Conservation (phyloP, 2,888 invertebrate species). For the Agriotes lineatus region DNA sequence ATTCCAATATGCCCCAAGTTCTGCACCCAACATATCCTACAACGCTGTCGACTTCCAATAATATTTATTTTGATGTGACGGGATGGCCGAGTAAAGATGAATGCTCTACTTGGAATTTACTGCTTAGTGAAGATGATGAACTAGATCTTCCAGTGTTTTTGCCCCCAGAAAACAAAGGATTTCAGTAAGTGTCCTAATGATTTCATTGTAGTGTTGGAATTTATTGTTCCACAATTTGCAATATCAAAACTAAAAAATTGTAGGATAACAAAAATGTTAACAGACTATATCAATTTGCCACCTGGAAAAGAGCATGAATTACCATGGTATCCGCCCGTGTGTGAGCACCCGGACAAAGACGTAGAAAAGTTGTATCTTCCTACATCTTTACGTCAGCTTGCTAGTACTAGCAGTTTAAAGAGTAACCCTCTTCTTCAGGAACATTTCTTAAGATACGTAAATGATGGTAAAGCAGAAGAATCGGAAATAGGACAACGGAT, state of each 20-base stretch:
- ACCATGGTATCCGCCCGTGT: conserved; percentile 84
- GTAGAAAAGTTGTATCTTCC: conserved; percentile 59
- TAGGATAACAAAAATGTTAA: conserved; percentile 70
- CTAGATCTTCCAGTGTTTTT: conserved; percentile 77
- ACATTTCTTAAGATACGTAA: conserved; percentile 62
- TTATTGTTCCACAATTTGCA: too few relatives aligned
- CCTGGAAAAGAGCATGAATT: conserved; percentile 74
- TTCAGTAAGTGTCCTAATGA: conserved; percentile 70
- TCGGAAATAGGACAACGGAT: conserved; percentile 86
- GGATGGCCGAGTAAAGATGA: conserved; percentile 70
- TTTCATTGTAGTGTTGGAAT: too few relatives aligned
- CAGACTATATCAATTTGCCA: conserved; percentile 74
- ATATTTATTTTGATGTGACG: conserved; percentile 69
- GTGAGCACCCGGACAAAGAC: conserved; percentile 65
- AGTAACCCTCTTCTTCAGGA: conserved; percentile 54
- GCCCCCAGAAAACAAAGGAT: conserved; percentile 84
- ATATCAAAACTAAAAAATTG: conserved; percentile 8
- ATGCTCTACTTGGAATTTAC: conserved; percentile 66
- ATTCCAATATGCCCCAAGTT: conserved; percentile 49
- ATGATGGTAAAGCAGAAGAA: conserved; percentile 67
- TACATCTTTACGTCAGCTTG: conserved; percentile 55
- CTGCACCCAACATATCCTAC: conserved; percentile 66
- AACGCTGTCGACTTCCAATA: conserved; percentile 66
- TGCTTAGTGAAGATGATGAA: conserved; percentile 66
- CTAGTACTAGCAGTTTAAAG: conserved; percentile 55